phyloP scores from a whole-genome alignment of 2,113 vertebrate species.

The Rhinolophus sinicus region DNA sequence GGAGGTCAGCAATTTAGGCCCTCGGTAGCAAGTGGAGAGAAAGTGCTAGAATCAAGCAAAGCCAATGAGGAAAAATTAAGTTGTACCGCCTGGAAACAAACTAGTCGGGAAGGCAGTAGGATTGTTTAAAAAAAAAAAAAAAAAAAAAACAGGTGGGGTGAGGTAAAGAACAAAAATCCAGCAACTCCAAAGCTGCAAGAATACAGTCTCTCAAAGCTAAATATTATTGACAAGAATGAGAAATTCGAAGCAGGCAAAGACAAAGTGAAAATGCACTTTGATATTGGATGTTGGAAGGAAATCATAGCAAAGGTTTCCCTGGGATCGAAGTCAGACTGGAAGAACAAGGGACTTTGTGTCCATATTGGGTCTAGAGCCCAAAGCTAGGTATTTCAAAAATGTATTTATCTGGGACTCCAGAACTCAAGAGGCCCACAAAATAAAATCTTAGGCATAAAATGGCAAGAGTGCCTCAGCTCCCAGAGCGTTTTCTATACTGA shows the following conservation, averaged over 20 bases:
- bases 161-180: background rate
- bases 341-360: background rate
- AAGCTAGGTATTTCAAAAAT: background rate
- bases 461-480: background rate
- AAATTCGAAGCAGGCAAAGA: background rate
- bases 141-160: background rate
- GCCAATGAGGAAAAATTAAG: background rate
- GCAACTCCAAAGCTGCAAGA: background rate
- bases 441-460: background rate
- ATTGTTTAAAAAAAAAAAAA: background rate
- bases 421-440: background rate
- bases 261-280: background rate
- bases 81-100: background rate
- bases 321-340: background rate
- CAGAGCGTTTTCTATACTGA: background rate
- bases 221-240: background rate
- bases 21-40: background rate
- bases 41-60: background rate
- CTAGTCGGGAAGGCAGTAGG: background rate
- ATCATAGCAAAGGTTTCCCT: background rate
- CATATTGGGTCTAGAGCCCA: background rate
- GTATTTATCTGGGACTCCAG: background rate
- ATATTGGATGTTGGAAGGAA: background rate
- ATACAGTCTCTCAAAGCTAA: background rate
- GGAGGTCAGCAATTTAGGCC: rapidly evolving